Conservation (phyloP, 2,888 invertebrate species). For the Sinodicranocentrus sp. region DNA sequence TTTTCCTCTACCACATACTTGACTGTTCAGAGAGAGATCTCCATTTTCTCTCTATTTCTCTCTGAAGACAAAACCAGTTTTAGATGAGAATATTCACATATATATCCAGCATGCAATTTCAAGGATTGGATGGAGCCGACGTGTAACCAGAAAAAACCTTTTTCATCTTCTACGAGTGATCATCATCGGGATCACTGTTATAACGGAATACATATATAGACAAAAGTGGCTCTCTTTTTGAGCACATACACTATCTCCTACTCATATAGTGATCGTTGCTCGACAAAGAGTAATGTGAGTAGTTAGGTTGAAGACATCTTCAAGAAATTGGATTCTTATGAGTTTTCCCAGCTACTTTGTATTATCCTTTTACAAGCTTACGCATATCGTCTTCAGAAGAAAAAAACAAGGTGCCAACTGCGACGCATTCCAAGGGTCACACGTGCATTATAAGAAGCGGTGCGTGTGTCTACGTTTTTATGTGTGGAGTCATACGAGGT, state of each 20-base stretch:
- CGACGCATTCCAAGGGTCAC: slow-evolving; percentile 74
- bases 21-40: too few species aligned
- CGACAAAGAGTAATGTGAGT: slow-evolving; percentile 76
- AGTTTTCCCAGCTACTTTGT: slow-evolving; percentile 72
- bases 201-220: too few species aligned
- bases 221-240: too few species aligned
- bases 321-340: slow-evolving; percentile 77
- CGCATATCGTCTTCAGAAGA: slow-evolving; percentile 31
- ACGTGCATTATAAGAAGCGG: slow-evolving; percentile 71
- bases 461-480: too few species aligned
- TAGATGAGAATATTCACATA: not conserved
- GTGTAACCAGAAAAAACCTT: slow-evolving; percentile 54
- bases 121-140: slow-evolving; percentile 57
- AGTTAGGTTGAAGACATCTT: slow-evolving; percentile 75
- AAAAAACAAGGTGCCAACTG: slow-evolving; percentile 75
- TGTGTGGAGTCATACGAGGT: not conserved
- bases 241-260: not conserved
- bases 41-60: too few species aligned
- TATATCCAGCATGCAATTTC: slow-evolving; percentile 47
- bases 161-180: slow-evolving; percentile 37
- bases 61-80: slow-evolving; percentile 25
- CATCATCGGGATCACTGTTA: slow-evolving; percentile 46
- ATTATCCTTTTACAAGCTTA: slow-evolving; percentile 55
- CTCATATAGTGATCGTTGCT: slow-evolving; percentile 45
- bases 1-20: too few species aligned